A percentile compares a stretch with the other conserved stretches of the same genome.
phyloP scores from a whole-genome alignment of 2,888 invertebrate genomes.

The Philereme transversata region DNA sequence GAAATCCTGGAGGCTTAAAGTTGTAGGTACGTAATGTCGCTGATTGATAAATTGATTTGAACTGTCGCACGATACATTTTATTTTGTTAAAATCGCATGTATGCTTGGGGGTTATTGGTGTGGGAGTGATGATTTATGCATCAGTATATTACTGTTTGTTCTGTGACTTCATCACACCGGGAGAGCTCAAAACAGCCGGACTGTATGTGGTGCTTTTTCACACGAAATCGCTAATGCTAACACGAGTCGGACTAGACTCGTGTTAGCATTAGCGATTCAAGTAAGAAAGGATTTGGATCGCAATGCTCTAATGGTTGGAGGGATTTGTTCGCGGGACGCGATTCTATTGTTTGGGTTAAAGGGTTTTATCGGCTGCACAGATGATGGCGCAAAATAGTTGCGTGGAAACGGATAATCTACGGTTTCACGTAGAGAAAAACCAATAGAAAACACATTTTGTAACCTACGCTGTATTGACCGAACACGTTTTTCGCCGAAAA shows the following conservation, averaged over 20 bases:
- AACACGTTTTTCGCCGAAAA: too few species aligned
- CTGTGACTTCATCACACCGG: slow-evolving; percentile 6
- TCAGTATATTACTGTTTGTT: not conserved
- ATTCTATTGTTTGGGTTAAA: slow-evolving; percentile 22
- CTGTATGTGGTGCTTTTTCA: slow-evolving; percentile 77
- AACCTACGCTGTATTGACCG: too few species aligned
- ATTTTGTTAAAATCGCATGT: too few species aligned
- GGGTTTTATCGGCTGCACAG: slow-evolving; percentile 15
- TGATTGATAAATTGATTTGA: too few species aligned
- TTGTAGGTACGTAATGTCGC: too few species aligned
- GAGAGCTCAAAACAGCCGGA: slow-evolving; percentile 71
- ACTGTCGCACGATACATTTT: too few species aligned
- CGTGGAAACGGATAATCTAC: too few species aligned
- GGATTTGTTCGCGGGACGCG: slow-evolving; percentile 28
- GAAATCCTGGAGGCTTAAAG: too few species aligned
- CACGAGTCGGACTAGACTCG: too few species aligned
- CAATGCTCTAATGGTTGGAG: slow-evolving; percentile 33
- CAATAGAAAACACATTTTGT: too few species aligned
- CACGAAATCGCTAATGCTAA: slow-evolving; percentile 60
- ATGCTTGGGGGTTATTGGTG: not conserved
- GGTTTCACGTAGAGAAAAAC: too few species aligned
- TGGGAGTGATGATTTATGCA: not conserved
- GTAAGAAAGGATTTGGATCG: slow-evolving; percentile 54
- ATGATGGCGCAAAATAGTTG: not conserved
- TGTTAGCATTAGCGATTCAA: slow-evolving; percentile 58